Base-by-base conservation (phyloP, 2,888 invertebrate species). In the Melolontha melolontha region DNA sequence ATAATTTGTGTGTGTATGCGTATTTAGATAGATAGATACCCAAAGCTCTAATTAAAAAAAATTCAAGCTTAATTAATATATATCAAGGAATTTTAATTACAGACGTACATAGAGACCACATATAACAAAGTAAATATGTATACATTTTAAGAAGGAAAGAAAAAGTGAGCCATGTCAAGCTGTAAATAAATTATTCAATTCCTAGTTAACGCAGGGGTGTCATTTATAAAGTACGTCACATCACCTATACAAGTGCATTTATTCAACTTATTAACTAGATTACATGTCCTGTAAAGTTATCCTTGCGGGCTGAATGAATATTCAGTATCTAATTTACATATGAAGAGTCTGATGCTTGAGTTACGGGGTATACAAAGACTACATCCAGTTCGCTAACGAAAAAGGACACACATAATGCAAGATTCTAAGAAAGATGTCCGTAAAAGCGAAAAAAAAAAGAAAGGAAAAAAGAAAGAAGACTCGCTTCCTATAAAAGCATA, bases 241-340 rank as follows among this genome's bases (percentile, higher is more conserved):
- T 47, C 59, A 29, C 34, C 59, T 16, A 47, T 59, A 59, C 44
- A 44, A 50, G 49, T n/a, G 29, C 57, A 66, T 66, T 66, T 66
- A 77, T 75, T 75, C 62, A 74, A 78, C 75, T 77, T 76, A 76
- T 66, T 66, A 66, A 66, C 66, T 59, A 59, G 66, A 66, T 66
- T 66, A 59, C 77, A 74, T 75, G 76, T 74, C 74, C 73, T 73
- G 73, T 74, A 73, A 74, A 76, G 75, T 78, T 78, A 73, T 68
- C 69, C 73, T 75, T 75, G 76, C 76, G 76, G 67, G 72, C 69
- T 72, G 74, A 73, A 81, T 81, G 81, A 80, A 81, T 81, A 81
- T 81, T 81, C 80, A 81, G 76, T 79, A 72, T 67, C 72, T 72
- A 72, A 81, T 81, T 81, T 80, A 75, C 80, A 81, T 81, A 77